phyloP scores from a whole-genome alignment of 2,888 invertebrate genomes.

The Macaria notata region DNA sequence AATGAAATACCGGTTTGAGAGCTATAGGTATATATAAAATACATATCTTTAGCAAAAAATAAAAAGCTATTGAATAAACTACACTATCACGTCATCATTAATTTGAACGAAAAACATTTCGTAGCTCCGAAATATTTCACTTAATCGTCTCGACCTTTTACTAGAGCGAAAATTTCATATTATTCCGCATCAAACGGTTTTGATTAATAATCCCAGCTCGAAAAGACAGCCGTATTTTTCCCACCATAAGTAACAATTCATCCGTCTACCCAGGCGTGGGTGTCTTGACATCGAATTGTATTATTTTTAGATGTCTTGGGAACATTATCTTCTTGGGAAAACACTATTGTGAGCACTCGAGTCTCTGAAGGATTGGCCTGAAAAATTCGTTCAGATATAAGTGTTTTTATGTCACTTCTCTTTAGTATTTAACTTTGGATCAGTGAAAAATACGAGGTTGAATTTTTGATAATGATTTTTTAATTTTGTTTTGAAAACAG shows the following conservation, averaged over 20 bases:
- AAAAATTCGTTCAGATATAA: conserved; percentile 1
- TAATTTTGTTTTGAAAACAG: too few relatives aligned
- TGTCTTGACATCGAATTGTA: conserved; percentile 27
- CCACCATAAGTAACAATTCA: conserved; percentile 73
- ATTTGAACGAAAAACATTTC: too few relatives aligned
- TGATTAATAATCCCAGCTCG: conserved; percentile 69
- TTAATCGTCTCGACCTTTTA: conserved; percentile 45
- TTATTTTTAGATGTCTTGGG: conserved; percentile 29
- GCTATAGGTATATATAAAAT: too few relatives aligned
- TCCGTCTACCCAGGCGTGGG: conserved; percentile 60
- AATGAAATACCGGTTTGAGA: too few relatives aligned
- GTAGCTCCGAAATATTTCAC: neutral
- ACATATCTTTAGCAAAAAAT: too few relatives aligned
- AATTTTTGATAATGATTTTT: too few relatives aligned
- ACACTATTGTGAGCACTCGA: conserved; percentile 21
- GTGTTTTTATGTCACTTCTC: too few relatives aligned
- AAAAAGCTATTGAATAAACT: too few relatives aligned
- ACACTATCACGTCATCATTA: too few relatives aligned
- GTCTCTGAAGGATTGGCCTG: conserved; percentile 18
- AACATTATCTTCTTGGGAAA: conserved; percentile 29
- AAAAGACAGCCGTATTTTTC: conserved; percentile 71
- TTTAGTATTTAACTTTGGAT: too few relatives aligned
- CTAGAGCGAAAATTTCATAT: conserved; percentile 58
- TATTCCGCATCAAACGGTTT: conserved; percentile 68
- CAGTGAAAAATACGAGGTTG: too few relatives aligned